These are phyloP conservation scores for Serranus cabrilla DNA, from an alignment of 2,797 vertebrate species.

Conservation along the genomic window DNA sequence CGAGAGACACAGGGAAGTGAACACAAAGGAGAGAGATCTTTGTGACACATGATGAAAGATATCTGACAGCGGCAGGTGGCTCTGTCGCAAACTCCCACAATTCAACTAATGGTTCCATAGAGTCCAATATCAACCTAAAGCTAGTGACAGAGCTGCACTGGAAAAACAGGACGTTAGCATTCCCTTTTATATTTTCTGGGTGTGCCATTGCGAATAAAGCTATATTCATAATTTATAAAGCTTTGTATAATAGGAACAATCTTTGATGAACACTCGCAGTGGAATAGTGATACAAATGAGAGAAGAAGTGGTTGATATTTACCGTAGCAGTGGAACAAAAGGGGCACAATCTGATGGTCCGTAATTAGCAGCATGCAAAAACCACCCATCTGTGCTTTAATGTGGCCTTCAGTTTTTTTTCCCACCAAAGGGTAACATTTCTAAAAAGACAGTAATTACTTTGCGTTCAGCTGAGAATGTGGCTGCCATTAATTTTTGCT, in stretches of 20 bases:
- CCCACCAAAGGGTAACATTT: slow-evolving; percentile 70
- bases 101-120: slow-evolving; percentile 19
- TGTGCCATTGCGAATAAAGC: neutral
- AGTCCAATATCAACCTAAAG: slow-evolving; percentile 13
- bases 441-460: slow-evolving; percentile 78
- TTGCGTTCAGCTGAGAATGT: slow-evolving; percentile 63
- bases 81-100: slow-evolving; percentile 22
- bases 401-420: slow-evolving; percentile 40
- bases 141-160: neutral
- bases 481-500: slow-evolving; percentile 68
- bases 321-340: slow-evolving; percentile 38
- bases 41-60: slow-evolving; percentile 55
- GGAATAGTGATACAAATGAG: slow-evolving; percentile 53
- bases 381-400: slow-evolving; percentile 73
- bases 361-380: slow-evolving; percentile 76
- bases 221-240: slow-evolving; percentile 34
- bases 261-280: slow-evolving; percentile 35
- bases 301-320: slow-evolving; percentile 63
- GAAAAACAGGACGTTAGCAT: slow-evolving; percentile 2
- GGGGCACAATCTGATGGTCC: slow-evolving; percentile 52
- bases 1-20: slow-evolving; percentile 28
- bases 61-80: slow-evolving; percentile 57
- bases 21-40: slow-evolving; percentile 31
- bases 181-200: slow-evolving; percentile 24
- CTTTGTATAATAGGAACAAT: slow-evolving; percentile 26